A percentile compares a stretch with the other conserved stretches of the same genome.
Conservation (phyloP, 2,888 invertebrate genomes). For the Drosophila glabriapex region DNA sequence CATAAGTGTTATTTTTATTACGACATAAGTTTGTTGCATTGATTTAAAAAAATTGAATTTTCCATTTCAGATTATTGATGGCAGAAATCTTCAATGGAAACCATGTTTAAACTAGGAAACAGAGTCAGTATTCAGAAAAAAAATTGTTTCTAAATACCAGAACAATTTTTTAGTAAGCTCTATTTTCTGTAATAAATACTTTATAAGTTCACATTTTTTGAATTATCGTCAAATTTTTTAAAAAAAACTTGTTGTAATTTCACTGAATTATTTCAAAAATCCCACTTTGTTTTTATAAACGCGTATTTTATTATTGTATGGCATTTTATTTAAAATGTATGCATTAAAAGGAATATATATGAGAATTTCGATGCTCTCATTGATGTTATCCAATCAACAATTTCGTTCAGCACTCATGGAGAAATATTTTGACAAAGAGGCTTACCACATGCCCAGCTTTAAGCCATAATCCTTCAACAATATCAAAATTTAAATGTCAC, state of each 20-base stretch:
- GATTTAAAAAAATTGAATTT: background rate
- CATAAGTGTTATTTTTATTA: background rate
- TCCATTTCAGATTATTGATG: background rate
- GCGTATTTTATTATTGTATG: background rate
- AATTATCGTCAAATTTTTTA: background rate
- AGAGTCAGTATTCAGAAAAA: background rate
- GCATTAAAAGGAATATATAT: background rate
- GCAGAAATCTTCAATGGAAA: background rate
- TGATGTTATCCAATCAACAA: constrained; percentile 2
- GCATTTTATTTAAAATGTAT: background rate
- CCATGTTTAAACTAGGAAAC: background rate
- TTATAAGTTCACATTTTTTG: background rate
- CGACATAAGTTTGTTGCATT: background rate
- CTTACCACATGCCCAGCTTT: constrained; percentile 39
- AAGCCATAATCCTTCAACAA: constrained; percentile 61
- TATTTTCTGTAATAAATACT: background rate
- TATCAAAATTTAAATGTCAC: constrained; percentile 63
- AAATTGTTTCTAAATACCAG: background rate
- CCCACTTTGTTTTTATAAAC: background rate
- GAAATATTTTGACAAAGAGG: constrained; percentile 27
- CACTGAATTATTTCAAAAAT: background rate
- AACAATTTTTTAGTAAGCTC: background rate
- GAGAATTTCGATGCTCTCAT: background rate
- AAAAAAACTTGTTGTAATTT: background rate
- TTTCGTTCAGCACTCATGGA: constrained; percentile 22